Base-by-base conservation (phyloP, 2,888 invertebrate species). In the Heliconius erato region DNA sequence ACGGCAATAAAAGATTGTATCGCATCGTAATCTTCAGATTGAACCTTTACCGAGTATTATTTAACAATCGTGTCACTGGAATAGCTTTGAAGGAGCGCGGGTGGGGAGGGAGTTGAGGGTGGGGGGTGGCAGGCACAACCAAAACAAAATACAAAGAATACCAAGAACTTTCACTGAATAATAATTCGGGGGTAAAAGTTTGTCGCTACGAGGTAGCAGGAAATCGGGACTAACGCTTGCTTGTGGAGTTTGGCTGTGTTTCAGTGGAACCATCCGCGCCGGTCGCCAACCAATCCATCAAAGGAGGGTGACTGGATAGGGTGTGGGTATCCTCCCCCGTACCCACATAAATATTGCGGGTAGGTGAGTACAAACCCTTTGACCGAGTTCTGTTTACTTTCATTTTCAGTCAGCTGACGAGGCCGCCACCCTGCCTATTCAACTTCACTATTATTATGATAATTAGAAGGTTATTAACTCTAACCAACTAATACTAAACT, bases 311-410 rank as follows among this genome's bases (percentile, higher is more conserved):
- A 90, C 92, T 90, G 93, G 89, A 93, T 92, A 90, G 94, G 95
- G 94, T 91, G 94, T 93, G 94, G 92, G 94, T 88, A 87, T 90
- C 91, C 92, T 92, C 92, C 92, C 92, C 88, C 91, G 91, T 94
- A 93, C 95, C 95, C 95, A 95, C 95, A 96, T 96, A 96, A 96
- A 96, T 95, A 96, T 96, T 96, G 95, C 93, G 95, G 95, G 95
- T 96, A 95, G 95, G 95, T 94, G 95, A 95, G 93, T 95, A 95
- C 95, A 94, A 95, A 96, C 96, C 96, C 96, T 96, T 96, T 96
- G 96, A 96, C 96, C 96, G 96, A 96, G 95, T 96, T 96, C 96
- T 96, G 96, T 96, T 96, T 96, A 96, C 96, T 96, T 96, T 96
- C 96, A 94, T 95, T 96, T 96, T 96, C 96, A 93, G 95, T 95